Evolutionary conservation across 2,113 vertebrate genomes (phyloP), one percentile per base, ranked within the genome.

Genomic region (Dasyprocta punctata): DNA sequence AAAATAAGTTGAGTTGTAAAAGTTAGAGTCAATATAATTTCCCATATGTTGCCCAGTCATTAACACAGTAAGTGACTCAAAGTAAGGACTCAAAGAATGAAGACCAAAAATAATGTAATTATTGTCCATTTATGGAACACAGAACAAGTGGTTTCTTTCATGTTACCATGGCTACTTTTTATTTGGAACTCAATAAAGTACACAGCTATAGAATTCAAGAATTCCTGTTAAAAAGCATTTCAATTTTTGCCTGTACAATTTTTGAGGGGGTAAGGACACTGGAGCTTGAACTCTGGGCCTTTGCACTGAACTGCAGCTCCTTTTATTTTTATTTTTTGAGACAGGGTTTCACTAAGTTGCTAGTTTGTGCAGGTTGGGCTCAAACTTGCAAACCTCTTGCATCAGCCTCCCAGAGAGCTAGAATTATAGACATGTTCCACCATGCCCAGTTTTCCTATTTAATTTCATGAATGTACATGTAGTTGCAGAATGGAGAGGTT

Each of bases 11-110:
- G 17, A 65, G 16, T 83, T 89, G 30, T 22, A 86, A 94, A 86
- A 89, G 38, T 94, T 69, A 67, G 65, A 81, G 14, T 88, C 17
- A 67, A 60, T 73, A 67, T 78, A 33, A 91, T 86, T 96, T 95
- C 83, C 10, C 16, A 90, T 63, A 47, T 20, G 44, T 17, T 89
- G 4, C 61, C 38, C 88, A 90, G 89, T 71, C 7, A 56, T 16
- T 69, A 89, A 67, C 56, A 56, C 7, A 78, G 5, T 8, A 54
- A 88, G 19, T 61, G 7, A 33, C 17, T 82, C 94, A 24, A 26
- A 65, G 28, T 22, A 52, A 88, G 26, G 7, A 30, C 26, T 82
- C 94, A 19, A 58, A 58, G 90, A 77, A 28, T 54, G 24, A 85
- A 95, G 81, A 56, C 83, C 19, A 60, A 96, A 87, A 60, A 58